Conservation (phyloP, 2,113 vertebrate species). For the Cisticola juncidis region DNA sequence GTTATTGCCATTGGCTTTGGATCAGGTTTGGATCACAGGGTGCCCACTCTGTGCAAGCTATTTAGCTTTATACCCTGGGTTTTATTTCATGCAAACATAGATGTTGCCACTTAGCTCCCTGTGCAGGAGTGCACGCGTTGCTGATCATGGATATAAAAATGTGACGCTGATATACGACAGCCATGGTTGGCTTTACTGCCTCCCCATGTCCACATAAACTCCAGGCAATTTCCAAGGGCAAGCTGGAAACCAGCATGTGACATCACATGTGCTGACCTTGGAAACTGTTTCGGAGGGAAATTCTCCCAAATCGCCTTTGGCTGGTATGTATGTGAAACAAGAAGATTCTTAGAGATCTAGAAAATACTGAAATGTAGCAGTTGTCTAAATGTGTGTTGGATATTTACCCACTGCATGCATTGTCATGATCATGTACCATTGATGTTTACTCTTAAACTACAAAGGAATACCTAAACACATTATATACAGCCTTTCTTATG, state of each 20-base stretch:
- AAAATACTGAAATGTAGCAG: neutral
- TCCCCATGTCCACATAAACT: neutral
- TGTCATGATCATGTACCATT: neutral
- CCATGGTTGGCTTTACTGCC: slow-evolving; percentile 11
- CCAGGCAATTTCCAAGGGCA: slow-evolving; percentile 37
- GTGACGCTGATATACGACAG: neutral
- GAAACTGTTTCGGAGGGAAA: neutral
- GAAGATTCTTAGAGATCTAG: neutral
- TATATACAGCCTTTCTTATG: neutral
- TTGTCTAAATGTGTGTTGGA: neutral
- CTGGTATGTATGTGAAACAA: neutral
- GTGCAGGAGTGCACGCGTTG: neutral
- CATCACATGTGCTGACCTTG: slow-evolving; percentile 17
- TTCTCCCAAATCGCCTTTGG: neutral
- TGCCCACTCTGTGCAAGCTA: neutral
- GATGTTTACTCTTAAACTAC: neutral
- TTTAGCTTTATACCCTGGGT: neutral
- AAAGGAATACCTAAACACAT: neutral
- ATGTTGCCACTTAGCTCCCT: neutral
- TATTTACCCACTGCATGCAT: neutral
- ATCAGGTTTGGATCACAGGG: neutral
- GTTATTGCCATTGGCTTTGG: neutral
- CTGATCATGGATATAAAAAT: neutral
- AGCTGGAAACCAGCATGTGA: neutral
- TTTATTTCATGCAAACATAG: neutral